Evolutionary conservation across 2,888 invertebrate genomes (phyloP).

Genomic region (Drosophila barbarae): DNA sequence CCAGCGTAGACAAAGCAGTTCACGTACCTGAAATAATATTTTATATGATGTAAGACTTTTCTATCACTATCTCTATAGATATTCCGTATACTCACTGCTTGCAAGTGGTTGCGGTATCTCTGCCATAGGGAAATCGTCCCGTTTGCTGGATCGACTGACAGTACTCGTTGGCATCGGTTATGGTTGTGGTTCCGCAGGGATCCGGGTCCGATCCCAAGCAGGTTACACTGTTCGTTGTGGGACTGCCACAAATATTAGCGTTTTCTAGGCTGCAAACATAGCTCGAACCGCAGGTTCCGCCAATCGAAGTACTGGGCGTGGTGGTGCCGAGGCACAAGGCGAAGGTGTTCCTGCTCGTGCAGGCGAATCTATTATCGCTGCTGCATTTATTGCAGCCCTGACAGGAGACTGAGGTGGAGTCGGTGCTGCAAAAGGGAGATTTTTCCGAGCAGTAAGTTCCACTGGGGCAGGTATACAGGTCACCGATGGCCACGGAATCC

Average conservation of each 20-base stretch:
- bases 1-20: constrained; percentile 30
- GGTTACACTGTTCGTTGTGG: constrained; percentile 4
- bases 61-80: rapidly evolving
- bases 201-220: background rate
- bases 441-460: constrained; percentile 15
- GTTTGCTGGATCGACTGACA: constrained; percentile 33
- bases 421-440: constrained; percentile 3
- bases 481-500: constrained; percentile 8
- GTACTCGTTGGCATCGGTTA: constrained; percentile 27
- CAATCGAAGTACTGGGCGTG: constrained; percentile 1
- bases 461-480: constrained; percentile 13
- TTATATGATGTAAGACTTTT: background rate
- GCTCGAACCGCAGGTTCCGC: constrained; percentile 15
- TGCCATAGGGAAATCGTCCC: constrained; percentile 64
- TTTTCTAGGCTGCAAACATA: constrained; percentile 14
- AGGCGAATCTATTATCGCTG: constrained; percentile 16
- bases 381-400: constrained; percentile 17
- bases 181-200: constrained; percentile 10
- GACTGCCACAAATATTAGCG: constrained; percentile 14
- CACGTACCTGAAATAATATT: constrained; percentile 49
- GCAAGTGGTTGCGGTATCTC: constrained; percentile 44
- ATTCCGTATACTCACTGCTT: constrained; percentile 47
- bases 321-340: constrained; percentile 25
- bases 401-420: background rate
- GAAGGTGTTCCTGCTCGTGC: constrained; percentile 17